A percentile compares a stretch with the other conserved stretches of the same genome.
Conservation (phyloP, 2,113 vertebrate genomes). For the Lipophrys pholis region DNA sequence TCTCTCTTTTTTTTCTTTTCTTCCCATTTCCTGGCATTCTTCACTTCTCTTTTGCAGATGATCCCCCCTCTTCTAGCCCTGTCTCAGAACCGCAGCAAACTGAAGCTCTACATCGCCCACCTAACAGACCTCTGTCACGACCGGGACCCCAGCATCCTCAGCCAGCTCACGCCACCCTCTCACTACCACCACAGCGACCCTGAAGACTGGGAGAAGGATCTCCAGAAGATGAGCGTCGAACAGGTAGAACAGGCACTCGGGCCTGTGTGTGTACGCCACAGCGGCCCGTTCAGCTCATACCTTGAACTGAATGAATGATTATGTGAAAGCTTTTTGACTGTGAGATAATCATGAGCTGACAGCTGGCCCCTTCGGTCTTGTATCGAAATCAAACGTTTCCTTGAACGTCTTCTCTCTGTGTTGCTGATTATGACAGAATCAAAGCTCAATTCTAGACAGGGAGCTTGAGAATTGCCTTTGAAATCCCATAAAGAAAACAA, state of each 20-base stretch:
- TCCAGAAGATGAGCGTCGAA: constrained; percentile 90
- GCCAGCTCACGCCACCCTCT: constrained; percentile 89
- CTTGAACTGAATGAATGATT: no score
- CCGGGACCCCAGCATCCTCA: constrained; percentile 93
- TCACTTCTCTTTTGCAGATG: constrained; percentile 82
- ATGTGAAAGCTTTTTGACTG: no score
- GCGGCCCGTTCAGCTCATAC: no score
- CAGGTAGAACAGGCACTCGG: constrained; percentile 81
- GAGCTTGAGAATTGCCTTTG: no score
- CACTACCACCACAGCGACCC: constrained; percentile 90
- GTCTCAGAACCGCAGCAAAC: constrained; percentile 95
- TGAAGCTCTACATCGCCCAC: constrained; percentile 97
- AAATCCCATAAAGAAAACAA: no score
- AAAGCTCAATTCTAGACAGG: no score
- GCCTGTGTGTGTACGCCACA: not conserved
- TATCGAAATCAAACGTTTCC: no score
- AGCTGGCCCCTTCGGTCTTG: no score
- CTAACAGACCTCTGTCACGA: constrained; percentile 94
- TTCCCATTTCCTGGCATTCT: not conserved
- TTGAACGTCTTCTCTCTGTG: no score
- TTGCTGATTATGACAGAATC: no score
- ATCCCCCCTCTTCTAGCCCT: constrained; percentile 95
- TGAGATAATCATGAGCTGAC: no score
- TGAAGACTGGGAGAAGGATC: constrained; percentile 89
- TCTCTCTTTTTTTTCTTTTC: not conserved